Evolutionary conservation across 30 jellyfish, hydroid and myxozoan genomes (phyloP), one percentile per base, ranked within the genome.

Genomic region (Aurelia coerulea): DNA sequence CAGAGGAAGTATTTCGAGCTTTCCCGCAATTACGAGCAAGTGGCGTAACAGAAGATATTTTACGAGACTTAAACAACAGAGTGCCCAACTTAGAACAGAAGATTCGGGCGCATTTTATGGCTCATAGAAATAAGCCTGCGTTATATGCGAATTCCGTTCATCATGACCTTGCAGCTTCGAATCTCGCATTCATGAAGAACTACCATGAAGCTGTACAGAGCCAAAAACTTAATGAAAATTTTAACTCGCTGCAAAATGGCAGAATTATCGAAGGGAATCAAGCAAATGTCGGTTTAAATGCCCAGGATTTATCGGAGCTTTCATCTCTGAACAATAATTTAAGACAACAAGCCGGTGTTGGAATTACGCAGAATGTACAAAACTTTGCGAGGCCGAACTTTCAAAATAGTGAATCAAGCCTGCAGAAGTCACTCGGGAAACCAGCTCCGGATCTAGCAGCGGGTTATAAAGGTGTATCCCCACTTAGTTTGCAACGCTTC

Each of bases 1-100:
- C 99, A 7, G 95, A 15, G 53, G 84, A 73, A 34, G 73, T 94
- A 12, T 86, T 94, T 58, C 42, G 62, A 58, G 67, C 83, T 10
- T 94, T 62, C 77, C 99, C 99, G 2, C 97, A 94, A 83, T 94
- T 94, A 18, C 78, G 93, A 64, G 84, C 79, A n/a, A 88, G 94
- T 68, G 99, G 99, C 17, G 88, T 89, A 16, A 89, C 91, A 6
- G 97, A 83, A 9, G 92, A 94, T 23, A 87, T 79, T 4, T 62
- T 94, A 19, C 71, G 77, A 58, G 88, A 97, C 70, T 76, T 94
- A 17, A 87, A 87, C 62, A 81, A 64, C 64, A 87, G 81, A 33
- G 92, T 94, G 18, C 99, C 99, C 15, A 84, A 94, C 77, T 72
- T 94, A 37, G 90, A 94, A 73, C 83, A 94, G 68, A 87, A 96